Evolutionary conservation across 2,888 invertebrate genomes (phyloP).

Genomic region (Marronus borbonicus): DNA sequence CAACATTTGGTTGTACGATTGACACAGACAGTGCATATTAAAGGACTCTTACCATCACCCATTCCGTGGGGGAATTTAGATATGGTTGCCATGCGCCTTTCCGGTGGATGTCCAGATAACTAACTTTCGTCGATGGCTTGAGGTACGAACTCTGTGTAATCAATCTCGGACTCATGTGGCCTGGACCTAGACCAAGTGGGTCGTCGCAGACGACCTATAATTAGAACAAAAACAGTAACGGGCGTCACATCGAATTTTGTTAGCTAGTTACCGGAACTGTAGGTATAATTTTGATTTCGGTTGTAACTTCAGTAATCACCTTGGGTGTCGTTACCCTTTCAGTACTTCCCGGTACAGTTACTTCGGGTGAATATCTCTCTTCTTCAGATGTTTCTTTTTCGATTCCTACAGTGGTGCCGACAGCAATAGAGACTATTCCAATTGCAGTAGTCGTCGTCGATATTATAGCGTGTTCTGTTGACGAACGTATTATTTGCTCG

Average conservation of each 20-base stretch:
- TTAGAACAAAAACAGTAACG: not conserved
- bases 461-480: not conserved
- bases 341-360: not conserved
- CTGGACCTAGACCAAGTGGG: slow-evolving; percentile 81
- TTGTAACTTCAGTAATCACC: not conserved
- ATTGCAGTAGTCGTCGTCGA: not conserved
- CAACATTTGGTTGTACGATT: too few species aligned
- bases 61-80: slow-evolving; percentile 79
- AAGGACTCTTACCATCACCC: slow-evolving; percentile 74
- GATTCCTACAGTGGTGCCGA: not conserved
- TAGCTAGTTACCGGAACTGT: not conserved
- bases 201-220: slow-evolving; percentile 75
- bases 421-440: too few species aligned
- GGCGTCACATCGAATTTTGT: not conserved
- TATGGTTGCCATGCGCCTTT: slow-evolving; percentile 78
- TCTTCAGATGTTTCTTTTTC: not conserved
- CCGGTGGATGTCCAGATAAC: slow-evolving; percentile 71
- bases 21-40: not conserved
- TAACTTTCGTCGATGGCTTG: slow-evolving; percentile 67
- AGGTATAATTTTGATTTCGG: slow-evolving; percentile 1
- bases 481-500: too few species aligned
- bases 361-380: not conserved
- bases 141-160: slow-evolving; percentile 78
- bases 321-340: not conserved
- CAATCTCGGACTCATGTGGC: slow-evolving; percentile 76